Evolutionary conservation across 2,888 invertebrate genomes (phyloP).

Genomic region (Galerucella pusilla): DNA sequence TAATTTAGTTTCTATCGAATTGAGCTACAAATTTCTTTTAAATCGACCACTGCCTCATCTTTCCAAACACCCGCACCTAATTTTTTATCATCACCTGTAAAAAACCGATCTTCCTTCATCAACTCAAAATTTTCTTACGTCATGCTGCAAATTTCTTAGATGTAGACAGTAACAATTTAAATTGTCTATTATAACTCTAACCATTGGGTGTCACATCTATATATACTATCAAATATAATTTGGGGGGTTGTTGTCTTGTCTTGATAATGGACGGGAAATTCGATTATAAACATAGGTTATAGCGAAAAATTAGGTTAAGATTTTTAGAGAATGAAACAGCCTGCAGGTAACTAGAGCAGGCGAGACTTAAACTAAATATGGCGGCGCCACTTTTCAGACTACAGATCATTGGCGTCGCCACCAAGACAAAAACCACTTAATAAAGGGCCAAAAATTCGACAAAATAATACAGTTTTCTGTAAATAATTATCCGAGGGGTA

Average conservation of each 20-base stretch:
- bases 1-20: no score
- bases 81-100: no score
- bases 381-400: neutral
- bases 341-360: neutral
- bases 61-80: no score
- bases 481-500: no score
- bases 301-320: conserved; percentile 9
- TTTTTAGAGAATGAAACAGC: conserved; percentile 6
- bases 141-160: neutral
- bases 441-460: no score
- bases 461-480: no score
- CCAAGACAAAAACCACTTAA: neutral
- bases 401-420: neutral
- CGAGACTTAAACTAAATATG: conserved; percentile 8
- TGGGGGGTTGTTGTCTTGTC: conserved; percentile 1
- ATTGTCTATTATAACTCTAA: conserved; percentile 1
- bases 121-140: neutral
- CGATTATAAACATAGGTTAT: conserved; percentile 8
- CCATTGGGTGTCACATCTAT: neutral
- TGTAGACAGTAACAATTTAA: neutral
- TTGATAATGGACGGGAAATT: conserved; percentile 4
- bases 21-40: no score
- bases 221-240: neutral
- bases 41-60: no score
- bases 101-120: no score